These are phyloP conservation scores for Tromatobia lineatoria DNA, from an alignment of 2,888 invertebrate genomes.

Conservation along the genomic window DNA sequence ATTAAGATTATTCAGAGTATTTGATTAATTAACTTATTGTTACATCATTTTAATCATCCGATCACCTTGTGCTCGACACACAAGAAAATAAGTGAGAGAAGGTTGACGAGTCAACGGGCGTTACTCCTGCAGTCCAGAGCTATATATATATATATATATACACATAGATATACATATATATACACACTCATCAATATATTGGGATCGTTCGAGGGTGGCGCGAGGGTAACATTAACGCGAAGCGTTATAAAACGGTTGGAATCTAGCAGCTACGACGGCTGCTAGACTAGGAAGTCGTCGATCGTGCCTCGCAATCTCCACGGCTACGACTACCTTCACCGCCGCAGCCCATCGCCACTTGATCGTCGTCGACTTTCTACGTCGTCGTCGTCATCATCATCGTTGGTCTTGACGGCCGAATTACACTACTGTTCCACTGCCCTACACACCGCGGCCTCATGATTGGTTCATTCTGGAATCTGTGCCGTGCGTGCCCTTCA, in stretches of 20 bases:
- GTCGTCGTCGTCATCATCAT: constrained; percentile 73
- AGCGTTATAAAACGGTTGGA: constrained; percentile 2
- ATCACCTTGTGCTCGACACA: background rate
- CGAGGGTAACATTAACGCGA: background rate
- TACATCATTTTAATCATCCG: background rate
- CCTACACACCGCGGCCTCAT: constrained; percentile 88
- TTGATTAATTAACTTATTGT: background rate
- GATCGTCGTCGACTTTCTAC: constrained; percentile 64
- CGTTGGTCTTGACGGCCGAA: constrained; percentile 78
- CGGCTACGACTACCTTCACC: background rate
- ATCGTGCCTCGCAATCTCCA: constrained; percentile 30
- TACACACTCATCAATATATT: background rate
- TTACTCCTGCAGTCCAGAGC: constrained; percentile 12
- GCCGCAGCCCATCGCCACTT: constrained; percentile 3
- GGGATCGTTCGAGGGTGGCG: constrained; percentile 33
- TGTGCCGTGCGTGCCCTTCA: constrained; percentile 98
- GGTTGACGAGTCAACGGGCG: constrained; percentile 16
- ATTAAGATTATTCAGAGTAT: background rate
- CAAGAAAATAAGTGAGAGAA: background rate
- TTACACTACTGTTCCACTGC: constrained; percentile 83
- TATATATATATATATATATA: constrained; percentile 13
- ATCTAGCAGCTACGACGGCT: constrained; percentile 30
- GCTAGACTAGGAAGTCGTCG: constrained; percentile 26
- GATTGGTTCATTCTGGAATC: constrained; percentile 99
- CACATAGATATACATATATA: too few relatives aligned